Conservation (phyloP, 92 coral and sea anemone species). For the Pocillopora meandrina region DNA sequence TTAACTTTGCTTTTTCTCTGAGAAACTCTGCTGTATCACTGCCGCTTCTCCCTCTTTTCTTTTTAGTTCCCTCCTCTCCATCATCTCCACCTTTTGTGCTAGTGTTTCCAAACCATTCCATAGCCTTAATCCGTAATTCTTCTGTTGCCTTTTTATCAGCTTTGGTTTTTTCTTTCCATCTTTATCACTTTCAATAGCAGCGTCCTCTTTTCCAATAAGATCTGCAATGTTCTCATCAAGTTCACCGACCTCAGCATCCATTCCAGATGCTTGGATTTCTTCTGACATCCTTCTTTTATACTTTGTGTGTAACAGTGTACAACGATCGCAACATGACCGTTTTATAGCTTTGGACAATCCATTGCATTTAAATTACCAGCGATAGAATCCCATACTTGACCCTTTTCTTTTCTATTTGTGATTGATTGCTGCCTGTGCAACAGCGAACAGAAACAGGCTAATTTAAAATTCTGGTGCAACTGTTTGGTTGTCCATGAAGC, state of each 20-base stretch:
- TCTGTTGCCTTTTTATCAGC: conserved; percentile 43
- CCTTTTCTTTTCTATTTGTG: conserved; percentile 7
- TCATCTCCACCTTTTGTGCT: conserved; percentile 7
- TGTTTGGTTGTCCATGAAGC: not conserved
- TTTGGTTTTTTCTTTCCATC: conserved; percentile 27
- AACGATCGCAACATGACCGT: too few species aligned
- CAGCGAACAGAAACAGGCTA: not conserved
- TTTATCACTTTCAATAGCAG: conserved; percentile 27
- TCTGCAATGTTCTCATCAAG: conserved; percentile 9
- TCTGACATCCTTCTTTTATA: too few species aligned
- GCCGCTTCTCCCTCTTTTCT: conserved; percentile 27
- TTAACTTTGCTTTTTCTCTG: conserved; percentile 30
- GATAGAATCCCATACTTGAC: conserved; percentile 38
- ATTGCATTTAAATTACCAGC: too few species aligned
- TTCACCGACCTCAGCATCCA: too few species aligned
- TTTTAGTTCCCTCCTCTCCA: not conserved
- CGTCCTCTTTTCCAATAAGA: not conserved
- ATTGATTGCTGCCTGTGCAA: not conserved
- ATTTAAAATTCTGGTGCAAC: too few species aligned
- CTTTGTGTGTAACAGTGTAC: too few species aligned
- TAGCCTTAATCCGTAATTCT: conserved; percentile 7
- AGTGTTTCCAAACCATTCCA: conserved; percentile 1
- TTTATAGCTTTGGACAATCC: too few species aligned
- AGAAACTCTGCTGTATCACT: conserved; percentile 32
- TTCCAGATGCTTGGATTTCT: too few species aligned